phyloP scores from a whole-genome alignment of 2,888 invertebrate genomes.

The Ophioninae sp. region DNA sequence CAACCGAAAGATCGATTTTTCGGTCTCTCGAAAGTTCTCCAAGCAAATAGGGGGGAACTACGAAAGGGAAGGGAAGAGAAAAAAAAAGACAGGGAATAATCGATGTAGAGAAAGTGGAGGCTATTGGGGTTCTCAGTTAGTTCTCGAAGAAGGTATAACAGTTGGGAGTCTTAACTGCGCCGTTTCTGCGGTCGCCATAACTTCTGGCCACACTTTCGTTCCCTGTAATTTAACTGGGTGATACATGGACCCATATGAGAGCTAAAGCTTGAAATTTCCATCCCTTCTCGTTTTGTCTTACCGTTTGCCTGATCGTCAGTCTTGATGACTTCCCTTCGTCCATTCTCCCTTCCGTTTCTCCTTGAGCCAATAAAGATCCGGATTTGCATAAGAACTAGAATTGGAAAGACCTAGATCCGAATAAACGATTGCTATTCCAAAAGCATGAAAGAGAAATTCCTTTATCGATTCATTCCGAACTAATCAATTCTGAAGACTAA shows the following conservation, averaged over 20 bases:
- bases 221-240: slow-evolving; percentile 48
- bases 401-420: slow-evolving; percentile 21
- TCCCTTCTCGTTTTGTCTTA: background rate
- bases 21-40: slow-evolving; percentile 7
- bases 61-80: slow-evolving; percentile 6
- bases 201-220: slow-evolving; percentile 20
- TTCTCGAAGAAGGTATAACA: slow-evolving; percentile 26
- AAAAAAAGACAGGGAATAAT: slow-evolving; percentile 26
- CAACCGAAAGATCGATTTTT: slow-evolving; percentile 35
- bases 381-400: slow-evolving; percentile 55
- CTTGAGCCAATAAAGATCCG: background rate
- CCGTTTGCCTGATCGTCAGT: background rate
- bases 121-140: slow-evolving; percentile 18
- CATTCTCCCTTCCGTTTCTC: background rate
- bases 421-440: slow-evolving; percentile 37
- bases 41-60: background rate
- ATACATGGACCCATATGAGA: slow-evolving; percentile 27
- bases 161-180: slow-evolving; percentile 13
- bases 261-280: background rate
- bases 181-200: slow-evolving; percentile 17
- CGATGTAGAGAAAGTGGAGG: slow-evolving; percentile 11
- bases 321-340: background rate
- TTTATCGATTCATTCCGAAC: background rate
- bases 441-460: slow-evolving; percentile 20
- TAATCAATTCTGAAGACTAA: slow-evolving; percentile 21